phyloP scores from a whole-genome alignment of 1,140 invertebrate species.

The Ctenoplectra terminalis region DNA sequence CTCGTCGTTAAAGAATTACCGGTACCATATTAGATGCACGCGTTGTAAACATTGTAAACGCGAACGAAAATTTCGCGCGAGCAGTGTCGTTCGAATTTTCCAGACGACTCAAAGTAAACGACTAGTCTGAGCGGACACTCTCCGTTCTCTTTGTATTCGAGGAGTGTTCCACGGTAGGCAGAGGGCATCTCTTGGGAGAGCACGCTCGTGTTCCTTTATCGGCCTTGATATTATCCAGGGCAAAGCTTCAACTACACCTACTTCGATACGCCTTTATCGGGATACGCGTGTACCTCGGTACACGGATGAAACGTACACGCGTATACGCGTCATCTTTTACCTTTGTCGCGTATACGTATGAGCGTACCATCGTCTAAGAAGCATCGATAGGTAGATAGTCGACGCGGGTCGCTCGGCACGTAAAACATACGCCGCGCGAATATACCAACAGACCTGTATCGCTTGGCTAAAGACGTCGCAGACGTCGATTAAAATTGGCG shows the following conservation, averaged over 20 bases:
- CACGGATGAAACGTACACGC: background rate
- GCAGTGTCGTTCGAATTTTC: background rate
- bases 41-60: too few relatives aligned
- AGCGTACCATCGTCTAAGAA: slow-evolving; percentile 9
- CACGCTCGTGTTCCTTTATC: slow-evolving; percentile 60
- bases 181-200: slow-evolving; percentile 43
- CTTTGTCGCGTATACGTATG: background rate
- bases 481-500: too few relatives aligned
- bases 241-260: slow-evolving; percentile 45
- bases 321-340: background rate
- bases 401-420: slow-evolving; percentile 16
- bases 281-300: background rate
- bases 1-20: background rate
- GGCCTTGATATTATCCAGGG: slow-evolving; percentile 59
- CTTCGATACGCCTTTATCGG: slow-evolving; percentile 25
- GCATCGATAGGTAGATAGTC: slow-evolving; percentile 8
- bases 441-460: background rate
- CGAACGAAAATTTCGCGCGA: background rate
- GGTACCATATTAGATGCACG: background rate
- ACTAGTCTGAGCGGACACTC: background rate
- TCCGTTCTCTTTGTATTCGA: slow-evolving; percentile 55
- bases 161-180: slow-evolving; percentile 35
- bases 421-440: slow-evolving; percentile 29
- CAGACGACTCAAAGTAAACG: background rate
- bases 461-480: background rate